Percentiles rank a stretch among this genome's conserved stretches.
These are phyloP conservation scores for Alloplasta piceator DNA, from an alignment of 2,888 invertebrate genomes.

Conservation along the genomic window DNA sequence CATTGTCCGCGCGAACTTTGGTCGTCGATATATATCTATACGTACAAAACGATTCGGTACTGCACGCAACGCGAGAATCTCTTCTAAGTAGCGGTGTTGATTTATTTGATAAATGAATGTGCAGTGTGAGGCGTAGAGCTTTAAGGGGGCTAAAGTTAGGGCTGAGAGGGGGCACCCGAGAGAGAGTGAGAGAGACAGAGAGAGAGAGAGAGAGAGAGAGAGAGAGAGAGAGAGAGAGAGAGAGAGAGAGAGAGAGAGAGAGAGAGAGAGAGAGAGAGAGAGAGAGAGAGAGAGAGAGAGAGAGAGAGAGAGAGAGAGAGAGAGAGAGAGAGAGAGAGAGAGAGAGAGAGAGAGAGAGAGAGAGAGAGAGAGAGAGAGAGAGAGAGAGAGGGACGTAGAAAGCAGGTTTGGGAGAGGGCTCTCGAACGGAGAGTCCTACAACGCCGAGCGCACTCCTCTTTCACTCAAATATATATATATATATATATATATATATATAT, in stretches of 20 bases:
- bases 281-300: neutral
- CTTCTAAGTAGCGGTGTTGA: slow-evolving; percentile 81
- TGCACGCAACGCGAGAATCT: slow-evolving; percentile 68
- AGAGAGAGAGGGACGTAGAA: slow-evolving; percentile 19
- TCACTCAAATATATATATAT: slow-evolving; percentile 60
- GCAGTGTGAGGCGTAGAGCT: slow-evolving; percentile 74
- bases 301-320: neutral
- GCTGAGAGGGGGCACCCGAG: slow-evolving; percentile 39
- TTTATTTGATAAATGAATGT: slow-evolving; percentile 82
- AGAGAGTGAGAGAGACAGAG: neutral
- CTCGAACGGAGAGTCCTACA: slow-evolving; percentile 82
- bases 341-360: neutral
- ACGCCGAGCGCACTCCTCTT: slow-evolving; percentile 80
- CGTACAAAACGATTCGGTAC: no score
- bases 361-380: slow-evolving; percentile 23
- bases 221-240: neutral
- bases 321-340: neutral
- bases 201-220: neutral
- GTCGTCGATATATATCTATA: no score
- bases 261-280: neutral
- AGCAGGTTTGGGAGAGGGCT: slow-evolving; percentile 77
- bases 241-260: neutral
- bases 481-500: slow-evolving; percentile 11
- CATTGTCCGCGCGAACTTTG: no score
- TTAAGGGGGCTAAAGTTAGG: slow-evolving; percentile 67